These are phyloP conservation scores for Notodonta dromedarius DNA, from an alignment of 2,888 invertebrate genomes.

Conservation along the genomic window DNA sequence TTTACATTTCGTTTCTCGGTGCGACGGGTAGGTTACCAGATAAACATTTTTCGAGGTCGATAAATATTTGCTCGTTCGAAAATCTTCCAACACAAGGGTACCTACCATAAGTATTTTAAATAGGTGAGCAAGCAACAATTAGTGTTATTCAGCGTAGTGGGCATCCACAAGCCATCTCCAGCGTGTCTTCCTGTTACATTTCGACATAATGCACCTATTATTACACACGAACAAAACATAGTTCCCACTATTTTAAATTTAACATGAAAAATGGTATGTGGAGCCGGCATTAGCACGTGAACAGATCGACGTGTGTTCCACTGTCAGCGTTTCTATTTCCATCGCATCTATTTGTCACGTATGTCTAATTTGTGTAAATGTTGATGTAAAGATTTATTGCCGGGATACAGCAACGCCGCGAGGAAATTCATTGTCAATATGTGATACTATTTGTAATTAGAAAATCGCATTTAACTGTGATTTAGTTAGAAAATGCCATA, in stretches of 20 bases:
- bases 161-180: slow-evolving; percentile 15
- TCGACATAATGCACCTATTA: slow-evolving; percentile 39
- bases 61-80: slow-evolving; percentile 53
- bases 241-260: slow-evolving; percentile 68
- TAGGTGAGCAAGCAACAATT: slow-evolving; percentile 8
- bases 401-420: slow-evolving; percentile 22
- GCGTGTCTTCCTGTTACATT: slow-evolving; percentile 32
- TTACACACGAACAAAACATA: slow-evolving; percentile 37
- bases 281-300: slow-evolving; percentile 60
- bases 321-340: slow-evolving; percentile 78
- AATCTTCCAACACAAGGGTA: slow-evolving; percentile 21
- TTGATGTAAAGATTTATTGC: slow-evolving; percentile 74
- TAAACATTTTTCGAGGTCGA: slow-evolving; percentile 60
- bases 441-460: background rate
- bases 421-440: slow-evolving; percentile 18
- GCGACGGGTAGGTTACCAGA: slow-evolving; percentile 58
- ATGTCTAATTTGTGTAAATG: slow-evolving; percentile 78
- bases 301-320: slow-evolving; percentile 74
- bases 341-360: slow-evolving; percentile 76
- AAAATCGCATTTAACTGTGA: background rate
- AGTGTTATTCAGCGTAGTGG: slow-evolving; percentile 5
- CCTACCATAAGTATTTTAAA: slow-evolving; percentile 9
- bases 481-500: no score
- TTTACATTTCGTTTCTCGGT: slow-evolving; percentile 45
- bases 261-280: slow-evolving; percentile 80